Base-by-base conservation (phyloP, 2,113 vertebrate genomes). In the Syngnathoides biaculeatus region DNA sequence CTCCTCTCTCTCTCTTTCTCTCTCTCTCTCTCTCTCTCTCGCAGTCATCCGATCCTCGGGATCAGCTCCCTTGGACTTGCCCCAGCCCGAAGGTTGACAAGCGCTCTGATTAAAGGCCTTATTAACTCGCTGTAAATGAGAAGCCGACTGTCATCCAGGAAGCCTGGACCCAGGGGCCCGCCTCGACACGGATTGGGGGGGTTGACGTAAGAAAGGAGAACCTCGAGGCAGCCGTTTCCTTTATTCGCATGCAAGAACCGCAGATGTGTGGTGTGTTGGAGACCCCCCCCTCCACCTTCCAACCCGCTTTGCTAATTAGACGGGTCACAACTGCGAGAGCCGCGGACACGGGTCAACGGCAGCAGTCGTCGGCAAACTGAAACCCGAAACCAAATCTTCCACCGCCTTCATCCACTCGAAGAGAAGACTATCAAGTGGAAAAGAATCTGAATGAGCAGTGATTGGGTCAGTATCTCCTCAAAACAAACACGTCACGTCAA, bases 71-170 rank as follows among this genome's bases (percentile, higher is more conserved):
- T 80, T 73, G 66, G 79, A 74, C 74, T 73, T 73, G 68, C 71
- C 62, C 38, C 74, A 79, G 75, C 72, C 80, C 79, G 11, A 47
- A 83, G 75, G 79, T 81, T 85, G 90, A 89, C 87, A 84, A 73
- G 84, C 61, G 62, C 81, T 81, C 85, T 88, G 84, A 90, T 90
- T 89, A 86, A 89, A 89, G 84, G 79, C 68, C 85, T 86, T 84
- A 86, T 89, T 89, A 89, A 81, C 77, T 72, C 39, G 72, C 72
- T 72, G 75, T 78, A 83, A 84, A 82, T 76, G 82, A 87, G 82
- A 80, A 78, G 81, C 72, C 45, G 72, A 79, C 72, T 82, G 87
- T 87, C 81, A 88, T 82, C 69, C 82, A 75, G 73, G 66, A 74
- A 84, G 73, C 73, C 65, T 48, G 68, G 50, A 71, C 63, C 79